A percentile compares a stretch with the other conserved stretches of the same genome.
These are phyloP conservation scores for Holotrichia oblita DNA, from an alignment of 1,140 invertebrate genomes.

Conservation along the genomic window DNA sequence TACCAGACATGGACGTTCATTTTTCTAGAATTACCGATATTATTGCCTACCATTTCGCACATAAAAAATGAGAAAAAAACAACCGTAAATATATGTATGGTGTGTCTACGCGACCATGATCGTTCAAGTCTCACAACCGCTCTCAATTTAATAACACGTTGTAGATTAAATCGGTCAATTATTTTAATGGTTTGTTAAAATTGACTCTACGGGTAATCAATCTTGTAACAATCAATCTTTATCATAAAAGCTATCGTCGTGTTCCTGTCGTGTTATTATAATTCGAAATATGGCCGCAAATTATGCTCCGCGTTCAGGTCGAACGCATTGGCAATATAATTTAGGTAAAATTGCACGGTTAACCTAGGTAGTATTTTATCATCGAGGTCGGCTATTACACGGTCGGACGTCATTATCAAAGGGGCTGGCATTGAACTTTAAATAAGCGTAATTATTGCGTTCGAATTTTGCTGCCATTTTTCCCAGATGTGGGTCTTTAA, in stretches of 20 bases:
- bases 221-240: slow-evolving; percentile 22
- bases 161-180: slow-evolving; percentile 34
- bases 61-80: neutral
- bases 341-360: slow-evolving; percentile 33
- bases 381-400: slow-evolving; percentile 33
- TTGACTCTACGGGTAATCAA: slow-evolving; percentile 33
- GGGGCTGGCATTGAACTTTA: slow-evolving; percentile 28
- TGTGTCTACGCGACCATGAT: neutral
- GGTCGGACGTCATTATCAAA: slow-evolving; percentile 20
- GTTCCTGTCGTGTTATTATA: slow-evolving; percentile 35
- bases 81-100: neutral
- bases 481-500: slow-evolving; percentile 22
- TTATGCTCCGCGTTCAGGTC: slow-evolving; percentile 4
- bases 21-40: neutral
- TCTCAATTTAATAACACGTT: slow-evolving; percentile 23
- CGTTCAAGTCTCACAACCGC: neutral
- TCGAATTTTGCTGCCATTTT: slow-evolving; percentile 26
- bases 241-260: slow-evolving; percentile 25
- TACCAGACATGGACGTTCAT: neutral
- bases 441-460: slow-evolving; percentile 20
- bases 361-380: slow-evolving; percentile 27
- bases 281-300: slow-evolving; percentile 35
- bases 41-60: neutral
- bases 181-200: slow-evolving; percentile 37
- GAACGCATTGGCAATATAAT: slow-evolving; percentile 33